Percentiles rank a stretch among this genome's conserved stretches.
Evolutionary conservation across 2,797 vertebrate species (phyloP).

Genomic region (Echeneis naucrates): DNA sequence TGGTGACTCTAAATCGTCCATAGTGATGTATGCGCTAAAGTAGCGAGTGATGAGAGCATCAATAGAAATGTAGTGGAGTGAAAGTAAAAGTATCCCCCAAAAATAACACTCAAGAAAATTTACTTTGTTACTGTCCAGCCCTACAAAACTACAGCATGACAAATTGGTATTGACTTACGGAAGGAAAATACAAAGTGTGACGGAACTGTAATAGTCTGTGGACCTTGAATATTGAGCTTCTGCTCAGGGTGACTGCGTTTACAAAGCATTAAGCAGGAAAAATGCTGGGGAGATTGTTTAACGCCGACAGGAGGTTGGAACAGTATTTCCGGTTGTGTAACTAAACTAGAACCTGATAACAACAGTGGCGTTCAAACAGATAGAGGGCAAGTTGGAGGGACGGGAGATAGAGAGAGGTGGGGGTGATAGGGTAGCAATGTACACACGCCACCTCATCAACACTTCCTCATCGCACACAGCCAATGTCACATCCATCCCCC

Average conservation of each 20-base stretch:
- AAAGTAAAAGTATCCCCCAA: no score
- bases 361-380: slow-evolving; percentile 66
- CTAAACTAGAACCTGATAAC: slow-evolving; percentile 78
- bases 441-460: slow-evolving; percentile 75
- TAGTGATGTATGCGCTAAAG: no score
- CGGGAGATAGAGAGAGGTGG: slow-evolving; percentile 46
- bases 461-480: slow-evolving; percentile 72
- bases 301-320: slow-evolving; percentile 69
- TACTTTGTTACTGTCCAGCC: no score
- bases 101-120: no score
- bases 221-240: slow-evolving; percentile 70
- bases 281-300: slow-evolving; percentile 69
- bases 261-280: slow-evolving; percentile 69
- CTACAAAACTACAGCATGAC: slow-evolving; percentile 52
- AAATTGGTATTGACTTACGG: slow-evolving; percentile 53
- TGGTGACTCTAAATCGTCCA: no score
- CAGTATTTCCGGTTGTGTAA: slow-evolving; percentile 73
- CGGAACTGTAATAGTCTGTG: slow-evolving; percentile 47
- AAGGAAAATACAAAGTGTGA: slow-evolving; percentile 33
- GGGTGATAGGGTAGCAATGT: slow-evolving; percentile 61
- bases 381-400: slow-evolving; percentile 43
- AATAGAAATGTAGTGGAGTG: no score
- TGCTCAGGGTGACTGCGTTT: slow-evolving; percentile 68
- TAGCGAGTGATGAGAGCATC: no score
- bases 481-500: slow-evolving; percentile 77